Evolutionary conservation across 2,113 vertebrate genomes (phyloP).

Genomic region (Upupa epops): DNA sequence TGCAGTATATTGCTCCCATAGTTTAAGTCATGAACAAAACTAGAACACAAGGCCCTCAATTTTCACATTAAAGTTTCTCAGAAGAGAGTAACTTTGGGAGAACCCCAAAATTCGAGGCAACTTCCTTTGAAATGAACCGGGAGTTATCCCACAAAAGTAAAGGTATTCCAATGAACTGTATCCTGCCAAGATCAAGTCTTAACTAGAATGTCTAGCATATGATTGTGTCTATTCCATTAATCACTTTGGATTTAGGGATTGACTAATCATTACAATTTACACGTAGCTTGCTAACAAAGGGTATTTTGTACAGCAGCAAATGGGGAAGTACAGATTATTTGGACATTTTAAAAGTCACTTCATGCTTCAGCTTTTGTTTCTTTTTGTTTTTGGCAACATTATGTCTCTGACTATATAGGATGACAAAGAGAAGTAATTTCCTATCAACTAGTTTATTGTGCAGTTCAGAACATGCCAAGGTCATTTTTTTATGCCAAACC

Average conservation of each 20-base stretch:
- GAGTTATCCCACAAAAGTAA: background rate
- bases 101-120: background rate
- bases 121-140: background rate
- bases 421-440: background rate
- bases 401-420: background rate
- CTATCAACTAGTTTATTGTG: background rate
- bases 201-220: background rate
- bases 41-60: accelerated
- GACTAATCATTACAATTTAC: background rate
- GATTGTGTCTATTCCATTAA: background rate
- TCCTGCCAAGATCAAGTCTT: background rate
- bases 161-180: background rate
- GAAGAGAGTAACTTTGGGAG: too few relatives aligned
- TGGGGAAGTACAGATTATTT: background rate
- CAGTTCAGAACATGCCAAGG: slow-evolving; percentile 38
- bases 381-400: background rate
- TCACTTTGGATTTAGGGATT: background rate
- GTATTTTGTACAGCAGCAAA: background rate
- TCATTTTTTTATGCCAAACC: background rate
- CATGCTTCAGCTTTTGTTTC: background rate
- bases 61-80: background rate
- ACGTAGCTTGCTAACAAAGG: background rate
- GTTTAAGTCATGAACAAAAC: background rate
- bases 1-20: background rate
- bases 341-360: background rate